Conservation (phyloP, 2,888 invertebrate species). For the Lochmaea capreae region DNA sequence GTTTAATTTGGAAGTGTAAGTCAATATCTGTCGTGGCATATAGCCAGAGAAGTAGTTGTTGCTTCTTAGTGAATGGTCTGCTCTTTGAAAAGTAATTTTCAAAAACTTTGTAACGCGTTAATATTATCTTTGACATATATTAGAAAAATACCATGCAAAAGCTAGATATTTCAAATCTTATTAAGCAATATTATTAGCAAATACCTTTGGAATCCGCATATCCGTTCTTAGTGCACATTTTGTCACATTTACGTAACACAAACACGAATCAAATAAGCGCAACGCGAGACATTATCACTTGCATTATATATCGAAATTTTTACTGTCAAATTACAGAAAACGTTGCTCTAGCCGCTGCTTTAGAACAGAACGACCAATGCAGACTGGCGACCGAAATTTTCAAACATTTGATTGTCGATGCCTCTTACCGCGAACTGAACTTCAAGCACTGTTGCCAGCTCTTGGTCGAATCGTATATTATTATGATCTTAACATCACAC, state of each 20-base stretch:
- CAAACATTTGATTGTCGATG: constrained; percentile 9
- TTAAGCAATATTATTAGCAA: constrained; percentile 10
- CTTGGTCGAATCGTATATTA: not conserved
- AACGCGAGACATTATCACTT: constrained; percentile 32
- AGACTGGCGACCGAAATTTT: not conserved
- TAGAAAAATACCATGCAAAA: constrained; percentile 9
- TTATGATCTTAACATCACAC: constrained; percentile 8
- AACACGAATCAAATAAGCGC: constrained; percentile 21
- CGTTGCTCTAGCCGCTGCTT: constrained; percentile 14
- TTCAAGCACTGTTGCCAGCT: not conserved
- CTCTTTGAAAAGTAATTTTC: too few relatives aligned
- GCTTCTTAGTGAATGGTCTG: too few relatives aligned
- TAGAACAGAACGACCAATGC: not conserved
- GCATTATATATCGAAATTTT: constrained; percentile 7
- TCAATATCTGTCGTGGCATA: too few relatives aligned
- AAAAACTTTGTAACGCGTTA: too few relatives aligned
- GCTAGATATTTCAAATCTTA: not conserved
- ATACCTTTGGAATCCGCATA: constrained; percentile 40
- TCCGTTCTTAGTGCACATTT: constrained; percentile 48
- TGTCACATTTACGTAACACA: constrained; percentile 36
- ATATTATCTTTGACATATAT: too few relatives aligned
- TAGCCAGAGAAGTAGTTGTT: too few relatives aligned
- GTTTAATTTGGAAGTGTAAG: too few relatives aligned
- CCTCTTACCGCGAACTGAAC: constrained; percentile 11
- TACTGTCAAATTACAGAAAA: constrained; percentile 18